These are phyloP conservation scores for Ispidina picta DNA, from an alignment of 2,797 vertebrate genomes.

Conservation along the genomic window DNA sequence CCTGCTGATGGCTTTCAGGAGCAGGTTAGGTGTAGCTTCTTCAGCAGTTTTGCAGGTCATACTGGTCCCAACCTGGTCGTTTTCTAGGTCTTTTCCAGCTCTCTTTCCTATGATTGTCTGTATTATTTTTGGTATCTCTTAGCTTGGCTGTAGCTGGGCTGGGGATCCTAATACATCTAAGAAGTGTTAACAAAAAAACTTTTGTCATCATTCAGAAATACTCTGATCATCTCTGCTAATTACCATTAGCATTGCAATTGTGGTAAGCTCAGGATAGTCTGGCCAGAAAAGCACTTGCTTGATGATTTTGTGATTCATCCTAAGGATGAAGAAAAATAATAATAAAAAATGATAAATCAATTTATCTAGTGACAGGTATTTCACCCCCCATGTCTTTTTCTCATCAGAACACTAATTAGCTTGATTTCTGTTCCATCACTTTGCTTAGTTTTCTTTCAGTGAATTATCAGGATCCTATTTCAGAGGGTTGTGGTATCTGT, in stretches of 20 bases:
- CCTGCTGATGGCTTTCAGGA: background rate
- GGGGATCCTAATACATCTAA: background rate
- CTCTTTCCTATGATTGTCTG: background rate
- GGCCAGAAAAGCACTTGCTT: background rate
- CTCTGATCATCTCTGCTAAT: background rate
- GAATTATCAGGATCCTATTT: background rate
- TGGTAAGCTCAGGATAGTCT: background rate
- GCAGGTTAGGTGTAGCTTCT: background rate
- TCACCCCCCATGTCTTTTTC: background rate
- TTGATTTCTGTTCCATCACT: background rate
- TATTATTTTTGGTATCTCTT: background rate
- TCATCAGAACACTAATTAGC: background rate
- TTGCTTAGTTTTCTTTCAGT: background rate
- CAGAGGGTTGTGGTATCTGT: background rate
- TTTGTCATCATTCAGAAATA: background rate
- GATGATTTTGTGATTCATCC: background rate
- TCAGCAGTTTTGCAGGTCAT: constrained; percentile 28
- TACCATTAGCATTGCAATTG: background rate
- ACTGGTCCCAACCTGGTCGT: background rate
- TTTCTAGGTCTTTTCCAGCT: constrained; percentile 20
- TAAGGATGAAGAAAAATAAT: background rate
- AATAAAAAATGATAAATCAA: background rate
- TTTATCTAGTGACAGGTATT: background rate
- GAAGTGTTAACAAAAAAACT: background rate
- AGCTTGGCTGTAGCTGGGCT: background rate